Base-by-base conservation (phyloP, 2,113 vertebrate genomes). In the Lophius piscatorius region DNA sequence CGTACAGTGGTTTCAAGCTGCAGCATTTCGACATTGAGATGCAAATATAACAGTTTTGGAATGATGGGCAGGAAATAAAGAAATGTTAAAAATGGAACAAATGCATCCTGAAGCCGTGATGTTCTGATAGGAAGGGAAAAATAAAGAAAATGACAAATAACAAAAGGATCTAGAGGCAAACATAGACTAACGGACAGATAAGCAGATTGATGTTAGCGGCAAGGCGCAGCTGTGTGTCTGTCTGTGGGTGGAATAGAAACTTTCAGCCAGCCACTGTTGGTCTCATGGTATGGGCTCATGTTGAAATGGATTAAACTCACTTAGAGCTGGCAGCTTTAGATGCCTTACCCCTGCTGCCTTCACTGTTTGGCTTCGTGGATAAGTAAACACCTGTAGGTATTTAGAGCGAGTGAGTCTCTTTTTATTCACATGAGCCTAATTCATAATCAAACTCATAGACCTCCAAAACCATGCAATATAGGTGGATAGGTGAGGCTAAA, bases 191-290 rank as follows among this genome's bases (percentile, higher is more conserved):
- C 14, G 49, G 24, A 64, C 36, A 24, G 42, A 76, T 20, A 33
- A 55, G 46, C 47, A 34, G 64, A 42, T 42, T 31, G 24, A 24
- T 40, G 52, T 55, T 21, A 49, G 31, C 13, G 40, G 36, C 6
- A 5, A 61, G 22, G 29, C 56, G 33, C 63, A 2, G 24, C 38
- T 54, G 35, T 17, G 36, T 61, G 38, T 21, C 36, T n/a, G 23
- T 51, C 33, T 21, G 23, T 40, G 31, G 61, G 67, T 36, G 71
- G 67, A 36, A 60, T 70, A 47, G 17, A 42, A 67, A 52, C 69
- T 22, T 31, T 31, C 46, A 44, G 52, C 44, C 65, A 49, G 51
- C 59, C 63, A 66, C 24, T 0, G 39, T 58, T 54, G 33, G 50
- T 42, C 35, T 47, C 49, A 20, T 6, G 0, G 31, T 68, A 36